Evolutionary conservation across 2,113 vertebrate genomes (phyloP).

Genomic region (Phoenicopterus ruber): DNA sequence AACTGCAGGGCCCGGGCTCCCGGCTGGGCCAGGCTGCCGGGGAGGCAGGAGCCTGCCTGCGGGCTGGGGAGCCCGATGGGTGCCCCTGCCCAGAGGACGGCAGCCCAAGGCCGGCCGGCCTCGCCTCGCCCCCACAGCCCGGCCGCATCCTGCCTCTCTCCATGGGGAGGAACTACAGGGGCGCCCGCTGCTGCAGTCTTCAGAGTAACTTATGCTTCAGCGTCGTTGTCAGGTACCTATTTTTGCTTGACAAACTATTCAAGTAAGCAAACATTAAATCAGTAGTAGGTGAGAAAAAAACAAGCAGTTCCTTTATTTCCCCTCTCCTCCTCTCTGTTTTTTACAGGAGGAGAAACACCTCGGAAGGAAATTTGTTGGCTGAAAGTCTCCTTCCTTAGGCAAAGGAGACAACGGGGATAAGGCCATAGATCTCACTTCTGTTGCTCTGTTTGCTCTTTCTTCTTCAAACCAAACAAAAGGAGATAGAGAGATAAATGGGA

Average conservation of each 20-base stretch:
- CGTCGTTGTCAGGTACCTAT: fast-evolving
- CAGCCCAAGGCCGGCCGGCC: too few relatives aligned
- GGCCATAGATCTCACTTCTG: background rate
- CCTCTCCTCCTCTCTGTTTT: background rate
- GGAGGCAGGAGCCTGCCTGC: background rate
- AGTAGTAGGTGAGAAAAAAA: background rate
- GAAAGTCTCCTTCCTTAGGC: background rate
- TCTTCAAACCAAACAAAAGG: background rate
- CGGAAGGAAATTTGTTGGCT: background rate
- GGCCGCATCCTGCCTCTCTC: fast-evolving
- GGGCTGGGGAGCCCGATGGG: fast-evolving
- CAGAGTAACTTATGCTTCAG: fast-evolving
- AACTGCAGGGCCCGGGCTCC: background rate
- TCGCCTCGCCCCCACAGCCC: background rate
- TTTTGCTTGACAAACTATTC: background rate
- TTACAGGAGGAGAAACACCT: background rate
- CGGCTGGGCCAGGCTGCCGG: fast-evolving
- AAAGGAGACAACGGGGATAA: background rate
- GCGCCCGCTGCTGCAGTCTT: fast-evolving
- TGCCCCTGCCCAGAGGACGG: too few relatives aligned
- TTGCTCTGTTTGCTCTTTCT: background rate
- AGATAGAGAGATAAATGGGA: background rate
- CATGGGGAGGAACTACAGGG: fast-evolving
- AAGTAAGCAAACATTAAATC: background rate
- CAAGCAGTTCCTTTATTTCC: background rate